Base-by-base conservation (phyloP, 2,113 vertebrate species). In the Vulpes ferrilata region DNA sequence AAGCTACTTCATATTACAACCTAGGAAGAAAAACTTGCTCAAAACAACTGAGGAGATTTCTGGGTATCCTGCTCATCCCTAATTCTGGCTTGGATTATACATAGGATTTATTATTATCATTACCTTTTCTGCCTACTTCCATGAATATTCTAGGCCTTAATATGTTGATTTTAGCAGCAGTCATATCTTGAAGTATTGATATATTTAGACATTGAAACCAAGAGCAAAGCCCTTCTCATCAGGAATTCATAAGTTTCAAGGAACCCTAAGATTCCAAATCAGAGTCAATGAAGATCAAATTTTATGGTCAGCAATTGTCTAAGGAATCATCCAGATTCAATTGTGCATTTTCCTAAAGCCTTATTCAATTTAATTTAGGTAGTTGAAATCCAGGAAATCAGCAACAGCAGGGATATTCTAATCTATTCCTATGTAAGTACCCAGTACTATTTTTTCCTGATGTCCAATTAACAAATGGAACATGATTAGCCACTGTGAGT, bases 191-290 rank as follows among this genome's bases (percentile, higher is more conserved):
- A 95, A 96, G 25, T 38, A 2, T 92, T 71, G 86, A 3, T 69
- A 74, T 87, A 85, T 93, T 95, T 86, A 94, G 64, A 98, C 73
- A 55, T 53, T 76, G 80, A 97, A 73, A 89, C 15, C 9, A 53
- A 94, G 60, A 96, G 38, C 74, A 16, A 97, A 94, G 11, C 69
- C 73, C 96, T 97, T 96, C 55, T 96, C 43, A 25, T 96, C 88
- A 95, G 62, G 73, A 94, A 76, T 25, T 93, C 59, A 30, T 62
- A 79, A 76, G 64, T 92, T 97, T 95, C 65, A 95, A 86, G 79
- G 80, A 94, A 87, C 65, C 84, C 62, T 92, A 55, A 92, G 32
- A 86, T 94, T 97, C 55, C 65, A 69, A 93, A 86, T 73, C 51
- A 74, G 88, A 67, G 38, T 94, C 13, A 85, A 23, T 85, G 22